Percentiles rank a stretch among this genome's conserved stretches.
Conservation (phyloP, 2,797 vertebrate species). For the Caiman crocodilus region DNA sequence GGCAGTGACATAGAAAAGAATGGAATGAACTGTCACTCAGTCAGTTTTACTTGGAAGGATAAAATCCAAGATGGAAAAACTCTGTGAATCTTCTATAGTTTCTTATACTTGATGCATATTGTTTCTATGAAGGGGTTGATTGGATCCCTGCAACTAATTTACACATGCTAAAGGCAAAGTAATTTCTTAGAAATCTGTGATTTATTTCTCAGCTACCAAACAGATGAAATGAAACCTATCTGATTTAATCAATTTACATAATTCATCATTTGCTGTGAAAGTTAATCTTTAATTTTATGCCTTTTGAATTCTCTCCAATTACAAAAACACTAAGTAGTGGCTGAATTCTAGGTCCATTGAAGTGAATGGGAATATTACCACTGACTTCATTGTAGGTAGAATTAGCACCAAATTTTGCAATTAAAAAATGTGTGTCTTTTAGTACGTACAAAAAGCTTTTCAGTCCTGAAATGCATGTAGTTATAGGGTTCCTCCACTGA, state of each 20-base stretch:
- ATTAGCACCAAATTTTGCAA: not conserved
- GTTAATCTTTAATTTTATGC: no score
- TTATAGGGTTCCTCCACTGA: not conserved
- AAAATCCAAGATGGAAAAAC: not conserved
- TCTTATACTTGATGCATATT: accelerated
- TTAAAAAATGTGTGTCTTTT: not conserved
- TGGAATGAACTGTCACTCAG: not conserved
- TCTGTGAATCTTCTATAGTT: not conserved
- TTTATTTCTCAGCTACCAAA: not conserved
- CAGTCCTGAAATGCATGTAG: not conserved
- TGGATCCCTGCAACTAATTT: not conserved
- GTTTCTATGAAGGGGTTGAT: not conserved
- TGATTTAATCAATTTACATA: no score
- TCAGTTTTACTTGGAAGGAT: not conserved
- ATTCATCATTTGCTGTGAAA: no score
- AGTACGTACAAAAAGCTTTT: not conserved
- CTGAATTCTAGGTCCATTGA: not conserved
- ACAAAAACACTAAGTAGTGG: no score
- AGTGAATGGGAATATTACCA: not conserved
- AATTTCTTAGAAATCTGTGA: not conserved
- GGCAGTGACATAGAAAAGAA: not conserved
- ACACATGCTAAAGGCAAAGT: not conserved
- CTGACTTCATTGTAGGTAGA: no score
- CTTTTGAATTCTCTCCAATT: no score
- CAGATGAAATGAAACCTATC: no score